Conservation (phyloP, 2,888 invertebrate species). For the Nudaria mundana region DNA sequence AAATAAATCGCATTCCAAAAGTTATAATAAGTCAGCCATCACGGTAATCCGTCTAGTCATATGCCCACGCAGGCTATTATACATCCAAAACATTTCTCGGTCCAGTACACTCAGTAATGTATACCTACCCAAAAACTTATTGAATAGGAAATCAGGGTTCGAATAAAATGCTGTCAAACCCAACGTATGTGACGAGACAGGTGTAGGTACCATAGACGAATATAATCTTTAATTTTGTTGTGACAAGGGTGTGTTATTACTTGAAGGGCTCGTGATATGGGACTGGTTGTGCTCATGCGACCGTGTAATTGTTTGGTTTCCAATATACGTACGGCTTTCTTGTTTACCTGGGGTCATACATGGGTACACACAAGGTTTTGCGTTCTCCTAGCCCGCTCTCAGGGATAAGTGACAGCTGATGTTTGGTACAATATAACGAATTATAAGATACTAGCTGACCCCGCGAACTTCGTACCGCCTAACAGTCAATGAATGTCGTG, state of each 20-base stretch:
- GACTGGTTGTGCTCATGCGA: neutral
- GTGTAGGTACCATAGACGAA: slow-evolving; percentile 36
- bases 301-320: neutral
- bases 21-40: slow-evolving; percentile 22
- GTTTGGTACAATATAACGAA: too few species aligned
- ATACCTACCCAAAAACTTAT: slow-evolving; percentile 66
- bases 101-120: slow-evolving; percentile 61
- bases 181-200: slow-evolving; percentile 58
- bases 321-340: neutral
- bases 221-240: slow-evolving; percentile 31
- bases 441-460: too few species aligned
- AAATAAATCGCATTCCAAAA: slow-evolving; percentile 15
- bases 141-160: slow-evolving; percentile 69
- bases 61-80: slow-evolving; percentile 40
- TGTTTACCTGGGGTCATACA: neutral
- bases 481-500: too few species aligned
- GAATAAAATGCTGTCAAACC: slow-evolving; percentile 75
- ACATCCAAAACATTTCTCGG: slow-evolving; percentile 60
- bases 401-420: too few species aligned
- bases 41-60: slow-evolving; percentile 44
- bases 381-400: neutral
- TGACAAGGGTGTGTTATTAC: slow-evolving; percentile 24
- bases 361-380: too few species aligned
- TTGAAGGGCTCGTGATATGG: neutral
- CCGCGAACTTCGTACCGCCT: too few species aligned